Percentiles rank a stretch among this genome's conserved stretches.
phyloP scores from a whole-genome alignment of 2,113 vertebrate species.

The Ardeotis arabs region DNA sequence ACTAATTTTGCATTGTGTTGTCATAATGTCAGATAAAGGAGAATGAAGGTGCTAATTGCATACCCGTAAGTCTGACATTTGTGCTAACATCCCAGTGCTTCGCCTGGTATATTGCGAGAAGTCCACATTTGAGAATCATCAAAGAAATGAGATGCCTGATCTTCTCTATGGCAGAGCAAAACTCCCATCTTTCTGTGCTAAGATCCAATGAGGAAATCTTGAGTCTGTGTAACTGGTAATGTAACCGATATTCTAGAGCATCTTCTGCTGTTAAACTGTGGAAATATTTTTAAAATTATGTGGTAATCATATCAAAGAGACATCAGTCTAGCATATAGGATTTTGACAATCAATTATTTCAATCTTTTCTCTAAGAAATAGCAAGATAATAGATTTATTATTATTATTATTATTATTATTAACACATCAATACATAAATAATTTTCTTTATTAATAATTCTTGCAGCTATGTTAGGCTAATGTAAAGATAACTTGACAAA shows the following conservation, averaged over 20 bases:
- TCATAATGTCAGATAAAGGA: background rate
- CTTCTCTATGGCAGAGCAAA: background rate
- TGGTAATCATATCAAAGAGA: background rate
- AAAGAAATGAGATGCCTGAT: background rate
- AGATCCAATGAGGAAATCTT: background rate
- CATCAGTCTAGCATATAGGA: background rate
- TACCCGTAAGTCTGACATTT: background rate
- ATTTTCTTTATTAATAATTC: background rate
- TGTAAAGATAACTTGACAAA: background rate
- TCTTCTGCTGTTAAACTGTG: background rate
- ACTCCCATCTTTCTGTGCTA: background rate
- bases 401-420: background rate
- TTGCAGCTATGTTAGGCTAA: background rate
- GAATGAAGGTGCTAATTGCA: background rate
- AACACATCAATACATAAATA: background rate
- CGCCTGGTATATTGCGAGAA: background rate
- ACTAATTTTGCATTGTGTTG: background rate
- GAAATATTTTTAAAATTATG: background rate
- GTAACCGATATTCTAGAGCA: background rate
- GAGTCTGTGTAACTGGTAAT: background rate
- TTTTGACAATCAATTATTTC: background rate
- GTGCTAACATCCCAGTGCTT: background rate
- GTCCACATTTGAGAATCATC: background rate
- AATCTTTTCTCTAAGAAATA: background rate
- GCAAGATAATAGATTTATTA: background rate